Percentiles rank a stretch among this genome's conserved stretches.
These are phyloP conservation scores for Scomber japonicus DNA, from an alignment of 2,113 vertebrate genomes.

Conservation along the genomic window DNA sequence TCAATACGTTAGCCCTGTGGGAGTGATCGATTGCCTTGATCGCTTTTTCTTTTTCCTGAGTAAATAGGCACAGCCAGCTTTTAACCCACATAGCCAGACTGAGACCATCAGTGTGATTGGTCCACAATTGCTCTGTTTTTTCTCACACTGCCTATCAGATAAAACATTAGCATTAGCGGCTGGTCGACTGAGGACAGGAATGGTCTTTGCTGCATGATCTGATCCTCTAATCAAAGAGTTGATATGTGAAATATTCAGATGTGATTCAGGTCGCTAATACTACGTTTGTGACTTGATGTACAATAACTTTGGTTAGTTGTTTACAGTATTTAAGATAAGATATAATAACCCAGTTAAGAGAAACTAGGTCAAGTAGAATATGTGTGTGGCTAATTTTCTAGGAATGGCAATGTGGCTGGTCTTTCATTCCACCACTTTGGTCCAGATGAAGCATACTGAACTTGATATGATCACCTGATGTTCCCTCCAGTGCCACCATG, in stretches of 20 bases:
- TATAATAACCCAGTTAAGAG: not conserved
- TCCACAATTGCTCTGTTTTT: conserved; percentile 19
- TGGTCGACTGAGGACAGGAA: not conserved
- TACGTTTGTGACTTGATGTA: not conserved
- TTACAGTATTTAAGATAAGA: not conserved
- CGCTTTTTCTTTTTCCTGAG: conserved; percentile 22
- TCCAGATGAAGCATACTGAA: too few species aligned
- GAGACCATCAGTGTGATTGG: not conserved
- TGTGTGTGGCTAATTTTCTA: not conserved
- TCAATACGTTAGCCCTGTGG: conserved; percentile 40
- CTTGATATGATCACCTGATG: too few species aligned
- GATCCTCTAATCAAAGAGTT: not conserved
- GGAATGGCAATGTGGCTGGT: too few species aligned
- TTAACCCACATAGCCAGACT: conserved; percentile 53
- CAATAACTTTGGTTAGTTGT: not conserved
- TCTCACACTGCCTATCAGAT: not conserved
- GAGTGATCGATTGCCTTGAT: conserved; percentile 38
- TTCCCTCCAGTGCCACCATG: too few species aligned
- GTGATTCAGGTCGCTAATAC: not conserved
- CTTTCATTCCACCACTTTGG: too few species aligned
- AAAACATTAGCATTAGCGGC: not conserved
- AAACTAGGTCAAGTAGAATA: not conserved
- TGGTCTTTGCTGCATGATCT: not conserved
- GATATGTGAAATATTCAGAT: not conserved
- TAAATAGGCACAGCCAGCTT: conserved; percentile 38